Base-by-base conservation (phyloP, 2,888 invertebrate genomes). In the Lysandra bellargus region DNA sequence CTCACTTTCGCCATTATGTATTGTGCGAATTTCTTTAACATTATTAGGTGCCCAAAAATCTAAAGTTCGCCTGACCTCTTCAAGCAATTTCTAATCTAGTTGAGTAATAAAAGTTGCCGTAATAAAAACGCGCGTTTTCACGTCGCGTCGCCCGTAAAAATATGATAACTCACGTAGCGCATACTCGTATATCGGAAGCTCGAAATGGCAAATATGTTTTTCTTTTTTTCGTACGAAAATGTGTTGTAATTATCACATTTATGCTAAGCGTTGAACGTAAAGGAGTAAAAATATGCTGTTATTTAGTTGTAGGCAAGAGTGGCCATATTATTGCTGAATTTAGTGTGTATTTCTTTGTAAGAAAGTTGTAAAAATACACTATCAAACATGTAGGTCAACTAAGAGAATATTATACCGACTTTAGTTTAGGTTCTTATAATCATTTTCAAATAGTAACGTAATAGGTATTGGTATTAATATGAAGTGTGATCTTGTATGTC, bases 91-190 rank as follows among this genome's bases (percentile, higher is more conserved):
- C 91, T 94, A 94, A 94, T 94, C 93, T 93, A 93, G 91, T 88
- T 89, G 87, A 87, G 88, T 90, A 92, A 93, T 94, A 93, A 94
- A 94, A 90, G 86, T 84, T 86, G 86, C 88, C 88, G 87, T 90
- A 91, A 92, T 93, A 93, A 94, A 93, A 92, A 84, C 87, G 87
- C 88, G 87, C 91, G 88, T 92, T 93, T 93, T 92, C 93, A 93
- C 92, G 92, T 57, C 57, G 57, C 57, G 57, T 92, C 87, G 86
- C 85, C 90, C 91, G 89, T 94, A 93, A 94, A 93, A 94, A 92
- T 93, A 93, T 94, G 94, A 93, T 94, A 93, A 94, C 92, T 89
- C 89, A 89, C 69, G 69, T 69, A 69, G 69, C 92, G 92, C 92
- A 92, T 91, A 90, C 85, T 84, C 83, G 83, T 83, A 82, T 83